Percentiles rank a stretch among this genome's conserved stretches.
Conservation (phyloP, 2,113 vertebrate genomes). For the Cynopterus brachyotis region DNA sequence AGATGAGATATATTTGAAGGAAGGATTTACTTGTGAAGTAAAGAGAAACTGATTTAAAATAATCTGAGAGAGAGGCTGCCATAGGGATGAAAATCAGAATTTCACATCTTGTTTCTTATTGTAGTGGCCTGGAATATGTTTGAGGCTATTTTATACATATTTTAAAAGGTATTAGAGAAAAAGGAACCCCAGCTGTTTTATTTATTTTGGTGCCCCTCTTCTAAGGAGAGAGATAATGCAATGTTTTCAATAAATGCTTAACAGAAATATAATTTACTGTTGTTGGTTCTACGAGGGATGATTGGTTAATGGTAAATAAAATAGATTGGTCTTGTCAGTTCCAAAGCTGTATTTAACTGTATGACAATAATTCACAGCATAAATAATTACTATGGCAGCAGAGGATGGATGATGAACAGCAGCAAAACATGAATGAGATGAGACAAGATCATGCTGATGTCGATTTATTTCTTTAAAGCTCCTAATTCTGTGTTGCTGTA, state of each 20-base stretch:
- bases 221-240: not conserved
- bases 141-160: not conserved
- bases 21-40: accelerated
- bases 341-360: slow-evolving; percentile 43
- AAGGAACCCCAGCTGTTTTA: not conserved
- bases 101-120: not conserved
- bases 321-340: slow-evolving; percentile 1
- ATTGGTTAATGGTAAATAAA: slow-evolving; percentile 51
- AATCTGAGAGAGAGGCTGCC: not conserved
- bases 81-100: no score
- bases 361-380: slow-evolving; percentile 46
- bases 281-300: not conserved
- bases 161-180: not conserved
- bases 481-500: not conserved
- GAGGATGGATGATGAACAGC: not conserved
- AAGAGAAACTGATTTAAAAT: not conserved
- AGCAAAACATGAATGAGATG: not conserved
- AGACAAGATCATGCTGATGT: not conserved
- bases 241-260: slow-evolving; percentile 49
- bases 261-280: slow-evolving; percentile 51
- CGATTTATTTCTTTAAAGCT: slow-evolving; percentile 13
- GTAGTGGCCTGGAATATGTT: accelerated
- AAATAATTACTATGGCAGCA: slow-evolving; percentile 19
- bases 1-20: not conserved
- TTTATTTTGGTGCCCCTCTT: not conserved